Evolutionary conservation across 2,888 invertebrate genomes (phyloP).

Genomic region (Isoperla grammatica): DNA sequence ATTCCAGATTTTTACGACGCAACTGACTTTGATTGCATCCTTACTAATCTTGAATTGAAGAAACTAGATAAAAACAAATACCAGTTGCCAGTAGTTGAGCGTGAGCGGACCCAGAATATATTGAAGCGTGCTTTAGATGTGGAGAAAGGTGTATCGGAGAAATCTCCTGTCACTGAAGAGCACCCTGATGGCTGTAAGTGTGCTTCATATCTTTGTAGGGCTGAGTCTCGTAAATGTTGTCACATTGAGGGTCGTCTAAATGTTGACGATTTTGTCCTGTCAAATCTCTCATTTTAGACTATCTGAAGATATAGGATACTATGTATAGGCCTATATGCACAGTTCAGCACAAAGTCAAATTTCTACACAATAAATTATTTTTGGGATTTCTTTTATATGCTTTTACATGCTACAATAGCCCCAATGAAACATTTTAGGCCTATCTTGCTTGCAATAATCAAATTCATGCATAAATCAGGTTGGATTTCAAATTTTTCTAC

Average conservation of each 20-base stretch:
- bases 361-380: too few relatives aligned
- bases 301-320: too few relatives aligned
- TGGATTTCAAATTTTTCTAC: too few relatives aligned
- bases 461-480: too few relatives aligned
- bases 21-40: slow-evolving; percentile 83
- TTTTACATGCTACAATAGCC: too few relatives aligned
- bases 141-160: slow-evolving; percentile 64
- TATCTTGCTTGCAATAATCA: too few relatives aligned
- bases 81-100: slow-evolving; percentile 65
- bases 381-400: too few relatives aligned
- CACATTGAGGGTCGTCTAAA: background rate
- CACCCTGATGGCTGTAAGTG: slow-evolving; percentile 80
- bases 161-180: slow-evolving; percentile 66
- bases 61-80: slow-evolving; percentile 67
- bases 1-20: slow-evolving; percentile 86
- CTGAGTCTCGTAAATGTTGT: background rate
- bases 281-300: background rate
- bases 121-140: slow-evolving; percentile 76
- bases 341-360: too few relatives aligned
- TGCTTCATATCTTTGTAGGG: slow-evolving; percentile 2
- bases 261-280: background rate
- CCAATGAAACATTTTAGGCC: too few relatives aligned
- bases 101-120: slow-evolving; percentile 73
- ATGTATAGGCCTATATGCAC: too few relatives aligned
- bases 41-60: slow-evolving; percentile 74